A percentile compares a stretch with the other conserved stretches of the same genome.
Conservation (phyloP, 2,797 vertebrate species). For the Hyperoplus immaculatus region DNA sequence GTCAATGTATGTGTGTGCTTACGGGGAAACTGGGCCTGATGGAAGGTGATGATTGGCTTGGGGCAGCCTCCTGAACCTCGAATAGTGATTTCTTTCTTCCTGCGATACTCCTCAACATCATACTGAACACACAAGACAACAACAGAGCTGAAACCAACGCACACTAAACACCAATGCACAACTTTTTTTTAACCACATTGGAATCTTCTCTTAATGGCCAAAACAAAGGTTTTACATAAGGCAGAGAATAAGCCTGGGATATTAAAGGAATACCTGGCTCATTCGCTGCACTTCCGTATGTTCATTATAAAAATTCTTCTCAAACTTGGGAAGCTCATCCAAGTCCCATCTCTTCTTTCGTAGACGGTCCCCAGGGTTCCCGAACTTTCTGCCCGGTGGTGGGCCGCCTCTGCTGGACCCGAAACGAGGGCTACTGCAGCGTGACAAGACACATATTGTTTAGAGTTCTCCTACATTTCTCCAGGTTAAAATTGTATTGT, state of each 20-base stretch:
- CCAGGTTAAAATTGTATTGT: accelerated
- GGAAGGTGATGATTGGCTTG: slow-evolving; percentile 89
- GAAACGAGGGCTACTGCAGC: slow-evolving; percentile 81
- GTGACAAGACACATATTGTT: not conserved
- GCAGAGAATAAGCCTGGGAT: not conserved
- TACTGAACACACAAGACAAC: slow-evolving; percentile 80
- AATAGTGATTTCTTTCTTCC: slow-evolving; percentile 95
- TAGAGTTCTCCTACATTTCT: not conserved
- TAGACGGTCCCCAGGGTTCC: slow-evolving; percentile 94
- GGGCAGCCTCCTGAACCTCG: slow-evolving; percentile 91
- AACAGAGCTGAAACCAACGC: not conserved
- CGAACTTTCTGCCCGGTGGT: slow-evolving; percentile 91
- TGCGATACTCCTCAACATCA: slow-evolving; percentile 91
- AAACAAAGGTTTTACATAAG: not conserved
- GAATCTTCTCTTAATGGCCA: not conserved
- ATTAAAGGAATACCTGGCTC: slow-evolving; percentile 83
- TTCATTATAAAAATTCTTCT: slow-evolving; percentile 96
- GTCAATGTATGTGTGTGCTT: slow-evolving; percentile 75
- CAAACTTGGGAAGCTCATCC: slow-evolving; percentile 94
- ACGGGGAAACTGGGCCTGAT: slow-evolving; percentile 95
- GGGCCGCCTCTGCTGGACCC: slow-evolving; percentile 87
- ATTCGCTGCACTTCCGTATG: slow-evolving; percentile 91
- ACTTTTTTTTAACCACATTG: not conserved
- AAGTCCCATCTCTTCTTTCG: slow-evolving; percentile 97
- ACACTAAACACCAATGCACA: not conserved